Evolutionary conservation across 2,113 vertebrate species (phyloP), one percentile per base, ranked within the genome.

Genomic region (Australoheros scitulus): DNA sequence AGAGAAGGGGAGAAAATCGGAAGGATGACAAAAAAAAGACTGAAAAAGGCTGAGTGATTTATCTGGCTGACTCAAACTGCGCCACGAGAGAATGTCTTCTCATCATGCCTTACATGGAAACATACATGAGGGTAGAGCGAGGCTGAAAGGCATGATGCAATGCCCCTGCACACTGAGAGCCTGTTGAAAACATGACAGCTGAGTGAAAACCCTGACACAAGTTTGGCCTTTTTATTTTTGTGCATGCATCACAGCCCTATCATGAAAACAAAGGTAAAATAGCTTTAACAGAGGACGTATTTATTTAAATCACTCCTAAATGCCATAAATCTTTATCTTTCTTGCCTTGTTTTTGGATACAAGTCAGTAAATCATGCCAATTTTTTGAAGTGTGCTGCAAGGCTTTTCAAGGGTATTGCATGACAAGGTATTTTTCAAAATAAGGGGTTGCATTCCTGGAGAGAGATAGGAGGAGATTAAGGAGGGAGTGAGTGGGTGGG

Each of bases 381-480:
- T 89, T 89, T 84, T 89, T 85, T 82, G 36, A 90, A 75, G 84
- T 81, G 88, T 72, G 84, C 91, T 85, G 85, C 58, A 26, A 91
- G 72, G 85, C 87, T 93, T 92, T 95, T 94, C 94, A 94, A 94
- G 93, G 92, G 92, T 94, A 94, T 95, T 94, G 93, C 90, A 92
- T 94, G 94, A 95, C 92, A 93, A 93, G 89, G 84, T 93, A 94
- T 93, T 93, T 94, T 91, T 94, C 92, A 94, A 93, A 94, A 92
- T 92, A 93, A 92, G 90, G 88, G 91, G 77, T 92, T 85, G 88
- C 93, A 94, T 96, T 96, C 94, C 94, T 91, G 89, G 76, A 80
- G 88, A 92, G 87, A 95, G 94, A 95, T 95, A 94, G 90, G 86
- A 90, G 84, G 82, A 90, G 93, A 94, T 94, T 94, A 93, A 87